Conservation (phyloP, 1,140 invertebrate species). For the Lepidurus arcticus region DNA sequence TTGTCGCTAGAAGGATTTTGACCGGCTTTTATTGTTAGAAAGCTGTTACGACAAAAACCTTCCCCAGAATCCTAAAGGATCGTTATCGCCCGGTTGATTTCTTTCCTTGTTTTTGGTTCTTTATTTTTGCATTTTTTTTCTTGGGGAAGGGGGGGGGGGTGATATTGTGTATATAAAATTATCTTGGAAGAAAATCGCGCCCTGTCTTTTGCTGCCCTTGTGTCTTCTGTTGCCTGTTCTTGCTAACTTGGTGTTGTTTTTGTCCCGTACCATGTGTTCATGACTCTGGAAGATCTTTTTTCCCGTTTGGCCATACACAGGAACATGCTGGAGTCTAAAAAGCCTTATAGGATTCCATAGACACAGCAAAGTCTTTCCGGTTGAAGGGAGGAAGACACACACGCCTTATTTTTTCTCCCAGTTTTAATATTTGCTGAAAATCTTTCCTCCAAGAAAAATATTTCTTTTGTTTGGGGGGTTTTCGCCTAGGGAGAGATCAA, state of each 20-base stretch:
- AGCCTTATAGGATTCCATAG: not conserved
- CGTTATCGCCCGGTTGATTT: too few relatives aligned
- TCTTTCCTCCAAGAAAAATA: not conserved
- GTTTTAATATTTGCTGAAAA: not conserved
- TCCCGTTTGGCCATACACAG: not conserved
- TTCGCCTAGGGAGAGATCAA: not conserved
- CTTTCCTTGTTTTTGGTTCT: too few relatives aligned
- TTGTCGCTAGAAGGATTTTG: too few relatives aligned
- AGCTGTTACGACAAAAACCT: too few relatives aligned
- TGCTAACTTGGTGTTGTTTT: not conserved
- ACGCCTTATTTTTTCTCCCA: not conserved
- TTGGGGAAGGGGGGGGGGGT: too few relatives aligned
- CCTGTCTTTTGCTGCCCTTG: too few relatives aligned
- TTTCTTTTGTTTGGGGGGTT: not conserved
- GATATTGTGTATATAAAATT: too few relatives aligned
- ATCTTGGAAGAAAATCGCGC: too few relatives aligned
- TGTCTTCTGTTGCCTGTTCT: too few relatives aligned
- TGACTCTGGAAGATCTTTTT: not conserved
- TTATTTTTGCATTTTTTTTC: too few relatives aligned
- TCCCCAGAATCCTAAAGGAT: too few relatives aligned
- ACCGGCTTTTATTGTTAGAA: too few relatives aligned
- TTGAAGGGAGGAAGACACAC: not conserved
- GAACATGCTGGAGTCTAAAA: not conserved
- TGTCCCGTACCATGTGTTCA: constrained; percentile 10
- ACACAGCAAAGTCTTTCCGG: constrained; percentile 14